Base-by-base conservation (phyloP, 2,888 invertebrate genomes). In the Troides aeacus region DNA sequence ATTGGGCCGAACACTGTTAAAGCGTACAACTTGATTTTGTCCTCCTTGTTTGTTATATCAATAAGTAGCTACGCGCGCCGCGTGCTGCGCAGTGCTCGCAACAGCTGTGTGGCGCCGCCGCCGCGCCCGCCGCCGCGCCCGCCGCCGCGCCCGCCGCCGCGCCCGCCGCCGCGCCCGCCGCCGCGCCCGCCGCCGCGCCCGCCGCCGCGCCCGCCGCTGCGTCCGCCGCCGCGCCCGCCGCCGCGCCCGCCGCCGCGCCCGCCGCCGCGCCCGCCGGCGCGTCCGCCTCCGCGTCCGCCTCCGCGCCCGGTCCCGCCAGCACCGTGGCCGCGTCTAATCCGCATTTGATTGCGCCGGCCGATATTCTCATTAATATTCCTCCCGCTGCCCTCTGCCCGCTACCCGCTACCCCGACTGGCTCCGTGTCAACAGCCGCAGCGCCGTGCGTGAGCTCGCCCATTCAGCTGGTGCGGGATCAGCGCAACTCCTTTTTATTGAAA, bases 221-320 rank as follows among this genome's bases (percentile, higher is more conserved):
- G 61, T 61, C 84, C 83, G 82, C 81, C 81, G 53, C 64, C 56
- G 8, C n/a, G 61, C 64, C 84, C 83, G 82, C 81, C 81, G 53
- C 64, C 56, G 8, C n/a, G 61, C 64, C 84, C 83, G 82, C 81
- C 81, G 53, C 64, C 56, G 8, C n/a, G 61, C 64, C 84, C 83
- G 82, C 81, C 81, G 53, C 64, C 56, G 8, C n/a, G 61, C 64
- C n/a, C n/a, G n/a, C n/a, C n/a, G n/a, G n/a, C n/a, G n/a, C n/a
- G n/a, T n/a, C n/a, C n/a, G n/a, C n/a, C n/a, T n/a, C n/a, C n/a
- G n/a, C n/a, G n/a, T n/a, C 18, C 62, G 46, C 39, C 7, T 0
- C 8, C 39, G 10, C 39, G 1, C 7, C 39, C 39, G 65, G 21
- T 46, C 61, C 30, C 63, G 23, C 23, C 39, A 7, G 39, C 39